Conservation (phyloP, 2,113 vertebrate species). For the Pseudorasbora parva region DNA sequence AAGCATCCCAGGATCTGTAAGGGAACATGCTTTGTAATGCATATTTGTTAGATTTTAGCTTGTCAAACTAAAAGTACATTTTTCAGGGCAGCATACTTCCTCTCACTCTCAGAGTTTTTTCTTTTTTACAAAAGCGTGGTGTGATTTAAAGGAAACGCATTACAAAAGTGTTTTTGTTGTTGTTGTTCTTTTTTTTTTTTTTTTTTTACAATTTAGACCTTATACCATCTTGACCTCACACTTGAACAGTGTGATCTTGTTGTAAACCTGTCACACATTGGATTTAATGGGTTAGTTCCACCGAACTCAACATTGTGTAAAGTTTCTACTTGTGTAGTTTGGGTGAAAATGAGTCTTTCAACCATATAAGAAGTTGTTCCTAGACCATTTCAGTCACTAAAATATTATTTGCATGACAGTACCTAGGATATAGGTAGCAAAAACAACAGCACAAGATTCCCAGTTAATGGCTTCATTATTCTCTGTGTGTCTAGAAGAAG, state of each 20-base stretch:
- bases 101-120: too few relatives aligned
- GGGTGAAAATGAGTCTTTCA: background rate
- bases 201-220: background rate
- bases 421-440: background rate
- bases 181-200: too few relatives aligned
- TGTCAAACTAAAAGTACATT: background rate
- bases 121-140: background rate
- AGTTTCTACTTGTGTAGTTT: background rate
- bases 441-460: background rate
- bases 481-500: background rate
- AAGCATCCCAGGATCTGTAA: background rate
- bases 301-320: background rate
- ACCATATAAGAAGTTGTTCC: background rate
- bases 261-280: background rate
- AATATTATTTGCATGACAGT: background rate
- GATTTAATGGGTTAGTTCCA: background rate
- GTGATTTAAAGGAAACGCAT: background rate
- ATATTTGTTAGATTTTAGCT: background rate
- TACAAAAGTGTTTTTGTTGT: too few relatives aligned
- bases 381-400: background rate
- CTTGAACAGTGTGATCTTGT: background rate
- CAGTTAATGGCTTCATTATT: conserved; percentile 27
- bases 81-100: background rate
- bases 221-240: background rate
- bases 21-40: background rate